Conservation (phyloP, 2,113 vertebrate species). For the Phaethornis superciliosus region DNA sequence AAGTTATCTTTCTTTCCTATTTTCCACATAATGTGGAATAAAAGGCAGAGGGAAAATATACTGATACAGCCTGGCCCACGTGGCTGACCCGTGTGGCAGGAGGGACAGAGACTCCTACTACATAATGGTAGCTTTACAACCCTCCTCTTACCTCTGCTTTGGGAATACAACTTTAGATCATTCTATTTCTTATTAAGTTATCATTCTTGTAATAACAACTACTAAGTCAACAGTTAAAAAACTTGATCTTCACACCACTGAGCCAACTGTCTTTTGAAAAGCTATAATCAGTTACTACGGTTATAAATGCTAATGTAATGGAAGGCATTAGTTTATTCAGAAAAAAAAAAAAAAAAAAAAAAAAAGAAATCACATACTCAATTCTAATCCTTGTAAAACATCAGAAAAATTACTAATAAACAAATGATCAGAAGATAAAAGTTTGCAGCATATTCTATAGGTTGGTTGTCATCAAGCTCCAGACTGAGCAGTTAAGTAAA, state of each 20-base stretch:
- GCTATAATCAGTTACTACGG: not conserved
- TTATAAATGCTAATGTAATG: not conserved
- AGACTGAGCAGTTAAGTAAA: not conserved
- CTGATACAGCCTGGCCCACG: not conserved
- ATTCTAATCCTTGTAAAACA: not conserved
- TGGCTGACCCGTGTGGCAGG: not conserved
- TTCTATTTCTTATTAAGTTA: not conserved
- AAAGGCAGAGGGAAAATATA: not conserved
- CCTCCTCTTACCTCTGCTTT: not conserved
- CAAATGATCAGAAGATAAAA: not conserved
- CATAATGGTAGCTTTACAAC: not conserved
- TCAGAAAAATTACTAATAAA: not conserved
- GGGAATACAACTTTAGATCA: not conserved
- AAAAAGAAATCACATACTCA: not conserved
- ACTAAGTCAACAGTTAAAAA: not conserved
- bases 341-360: not conserved
- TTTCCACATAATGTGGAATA: not conserved
- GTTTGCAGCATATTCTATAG: not conserved
- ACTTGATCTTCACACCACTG: not conserved
- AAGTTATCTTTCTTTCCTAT: not conserved
- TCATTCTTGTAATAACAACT: slow-evolving; percentile 4
- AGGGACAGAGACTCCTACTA: not conserved
- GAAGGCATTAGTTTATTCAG: not conserved
- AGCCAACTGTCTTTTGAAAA: slow-evolving; percentile 2
- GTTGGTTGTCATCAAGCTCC: not conserved